Evolutionary conservation across 2,113 vertebrate genomes (phyloP), one percentile per base, ranked within the genome.

Genomic region (Malurus alboscapulatus): DNA sequence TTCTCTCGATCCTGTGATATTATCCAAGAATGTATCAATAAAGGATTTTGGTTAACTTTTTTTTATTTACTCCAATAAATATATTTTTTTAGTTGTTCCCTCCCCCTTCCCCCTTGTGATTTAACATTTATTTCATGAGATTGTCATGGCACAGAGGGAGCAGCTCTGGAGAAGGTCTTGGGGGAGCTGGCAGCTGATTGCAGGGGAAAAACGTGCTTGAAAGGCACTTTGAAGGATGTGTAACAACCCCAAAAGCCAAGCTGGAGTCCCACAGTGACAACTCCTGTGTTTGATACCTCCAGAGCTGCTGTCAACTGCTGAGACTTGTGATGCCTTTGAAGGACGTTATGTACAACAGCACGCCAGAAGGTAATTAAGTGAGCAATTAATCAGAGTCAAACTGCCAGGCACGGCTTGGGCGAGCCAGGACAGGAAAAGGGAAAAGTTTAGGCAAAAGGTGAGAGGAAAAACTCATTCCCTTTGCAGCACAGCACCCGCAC

Each of bases 1-100:
- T 97, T 96, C 95, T 97, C 97, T 97, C 83, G 17, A 96, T 93
- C 98, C 98, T 98, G 98, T 98, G 98, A 96, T 98, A 98, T 98
- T 98, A 98, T 98, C 97, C 95, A 98, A 98, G 98, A 98, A 98
- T 98, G 98, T 98, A 98, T 96, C 98, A 98, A 98, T 98, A 98
- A 98, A 98, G 96, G 89, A 97, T 97, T 98, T 98, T 98, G 98
- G 97, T 98, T 98, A 98, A 98, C 96, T 98, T 98, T 98, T 98
- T 98, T 98, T 97, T 98, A 98, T 97, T 97, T 97, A 96, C 95
- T 97, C 96, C 95, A 95, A 96, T 96, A 95, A 96, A 95, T 97
- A 87, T 88, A 88, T 91, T 91, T 93, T 92, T 97, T 95, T 90
- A 94, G 95, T 96, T 96, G 74, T 54, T 94, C 90, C 82, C 86